Percentiles rank a stretch among this genome's conserved stretches.
These are phyloP conservation scores for Perca flavescens DNA, from an alignment of 2,113 vertebrate genomes.

Conservation along the genomic window DNA sequence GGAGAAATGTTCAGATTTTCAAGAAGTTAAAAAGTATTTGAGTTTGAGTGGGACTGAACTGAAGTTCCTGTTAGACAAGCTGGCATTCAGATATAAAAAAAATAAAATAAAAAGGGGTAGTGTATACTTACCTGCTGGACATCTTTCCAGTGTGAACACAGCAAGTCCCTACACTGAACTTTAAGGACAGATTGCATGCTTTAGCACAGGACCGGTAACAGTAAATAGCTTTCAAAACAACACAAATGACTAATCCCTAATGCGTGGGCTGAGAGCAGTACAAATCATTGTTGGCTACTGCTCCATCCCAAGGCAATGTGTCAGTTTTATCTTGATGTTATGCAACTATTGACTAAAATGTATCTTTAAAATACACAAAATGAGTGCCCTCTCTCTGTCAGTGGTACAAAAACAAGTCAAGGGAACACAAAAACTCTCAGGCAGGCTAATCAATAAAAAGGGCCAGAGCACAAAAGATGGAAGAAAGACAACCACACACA, in stretches of 20 bases:
- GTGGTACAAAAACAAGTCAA: constrained; percentile 57
- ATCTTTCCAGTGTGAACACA: constrained; percentile 62
- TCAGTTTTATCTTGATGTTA: constrained; percentile 75
- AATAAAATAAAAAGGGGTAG: constrained; percentile 2
- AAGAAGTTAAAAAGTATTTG: not conserved
- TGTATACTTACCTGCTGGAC: constrained; percentile 63
- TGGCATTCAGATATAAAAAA: constrained; percentile 36
- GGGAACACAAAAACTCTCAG: constrained; percentile 59
- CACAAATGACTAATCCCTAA: constrained; percentile 75
- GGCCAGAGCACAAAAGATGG: constrained; percentile 25
- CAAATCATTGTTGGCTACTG: constrained; percentile 75
- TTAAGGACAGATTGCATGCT: constrained; percentile 80
- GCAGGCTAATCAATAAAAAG: constrained; percentile 64
- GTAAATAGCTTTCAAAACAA: constrained; percentile 75
- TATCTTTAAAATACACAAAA: constrained; percentile 42
- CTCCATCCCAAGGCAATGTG: constrained; percentile 72
- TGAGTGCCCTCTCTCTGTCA: constrained; percentile 42
- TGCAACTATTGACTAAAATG: constrained; percentile 64
- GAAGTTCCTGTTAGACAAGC: constrained; percentile 55
- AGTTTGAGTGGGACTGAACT: constrained; percentile 5
- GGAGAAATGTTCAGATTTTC: not conserved
- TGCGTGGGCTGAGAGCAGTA: constrained; percentile 72
- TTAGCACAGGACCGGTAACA: constrained; percentile 70
- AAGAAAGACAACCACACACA: not conserved
- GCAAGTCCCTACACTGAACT: constrained; percentile 74